These are phyloP conservation scores for Myxocyprinus asiaticus DNA, from an alignment of 2,113 vertebrate genomes.

Conservation along the genomic window DNA sequence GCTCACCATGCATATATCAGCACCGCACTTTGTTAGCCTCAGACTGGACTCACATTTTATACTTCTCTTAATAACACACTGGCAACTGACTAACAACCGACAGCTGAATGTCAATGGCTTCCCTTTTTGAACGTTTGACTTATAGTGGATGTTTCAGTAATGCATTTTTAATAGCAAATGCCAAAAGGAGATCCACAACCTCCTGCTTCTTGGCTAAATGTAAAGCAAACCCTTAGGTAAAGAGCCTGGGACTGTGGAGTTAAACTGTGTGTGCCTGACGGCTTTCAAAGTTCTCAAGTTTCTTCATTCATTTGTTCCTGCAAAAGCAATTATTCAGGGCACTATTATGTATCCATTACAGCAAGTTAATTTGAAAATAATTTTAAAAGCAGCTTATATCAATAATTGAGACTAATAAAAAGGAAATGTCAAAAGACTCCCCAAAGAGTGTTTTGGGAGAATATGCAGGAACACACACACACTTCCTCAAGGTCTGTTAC, in stretches of 20 bases:
- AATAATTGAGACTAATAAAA: conserved; percentile 50
- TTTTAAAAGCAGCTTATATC: conserved; percentile 48
- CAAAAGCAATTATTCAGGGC: conserved; percentile 25
- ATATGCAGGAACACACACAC: conserved; percentile 8
- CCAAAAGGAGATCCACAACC: background rate
- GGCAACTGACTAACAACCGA: too few relatives aligned
- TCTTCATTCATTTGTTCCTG: conserved; percentile 18
- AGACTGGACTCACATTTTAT: too few relatives aligned
- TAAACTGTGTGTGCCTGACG: background rate
- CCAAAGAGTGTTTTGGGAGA: conserved; percentile 23
- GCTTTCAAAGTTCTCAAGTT: conserved; percentile 5
- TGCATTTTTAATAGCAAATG: conserved; percentile 26
- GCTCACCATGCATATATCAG: too few relatives aligned
- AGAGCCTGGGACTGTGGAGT: conserved; percentile 10
- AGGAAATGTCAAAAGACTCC: conserved; percentile 29
- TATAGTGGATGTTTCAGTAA: conserved; percentile 18
- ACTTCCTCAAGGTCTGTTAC: conserved; percentile 20
- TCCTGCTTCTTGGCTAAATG: conserved; percentile 14
- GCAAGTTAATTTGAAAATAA: conserved; percentile 42
- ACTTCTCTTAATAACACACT: too few relatives aligned
- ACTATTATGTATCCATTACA: conserved; percentile 44
- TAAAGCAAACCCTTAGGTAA: conserved; percentile 27
- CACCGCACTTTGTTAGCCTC: too few relatives aligned
- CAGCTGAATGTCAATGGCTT: too few relatives aligned
- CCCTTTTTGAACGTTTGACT: conserved; percentile 24